Conservation (phyloP, 2,797 vertebrate genomes). For the Steatocranus sp. region DNA sequence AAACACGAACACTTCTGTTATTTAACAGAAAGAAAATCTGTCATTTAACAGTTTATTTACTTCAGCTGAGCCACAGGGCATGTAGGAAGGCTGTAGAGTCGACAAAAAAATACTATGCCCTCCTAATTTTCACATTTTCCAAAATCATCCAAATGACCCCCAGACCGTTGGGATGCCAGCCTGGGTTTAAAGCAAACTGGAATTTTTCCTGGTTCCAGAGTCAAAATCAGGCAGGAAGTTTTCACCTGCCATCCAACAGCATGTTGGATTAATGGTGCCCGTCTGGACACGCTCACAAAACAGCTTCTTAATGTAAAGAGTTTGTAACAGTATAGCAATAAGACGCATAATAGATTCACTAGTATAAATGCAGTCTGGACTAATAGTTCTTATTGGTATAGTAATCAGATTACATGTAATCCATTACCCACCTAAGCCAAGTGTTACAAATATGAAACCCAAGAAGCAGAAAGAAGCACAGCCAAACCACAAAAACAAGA, state of each 20-base stretch:
- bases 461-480: slow-evolving; percentile 3
- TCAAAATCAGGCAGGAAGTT: not conserved
- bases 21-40: not conserved
- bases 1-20: not conserved
- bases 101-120: not conserved
- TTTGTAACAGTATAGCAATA: not conserved
- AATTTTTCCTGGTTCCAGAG: not conserved
- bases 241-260: not conserved
- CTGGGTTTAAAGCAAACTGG: not conserved
- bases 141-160: not conserved
- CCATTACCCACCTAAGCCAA: not conserved
- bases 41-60: not conserved
- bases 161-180: fast-evolving
- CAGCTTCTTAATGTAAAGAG: not conserved
- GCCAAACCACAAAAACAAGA: slow-evolving; percentile 62
- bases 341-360: not conserved
- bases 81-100: not conserved
- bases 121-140: not conserved
- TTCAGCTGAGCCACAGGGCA: not conserved
- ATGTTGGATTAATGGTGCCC: not conserved
- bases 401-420: not conserved
- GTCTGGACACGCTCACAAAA: not conserved
- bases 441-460: not conserved
- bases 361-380: not conserved
- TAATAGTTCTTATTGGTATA: not conserved